These are phyloP conservation scores for Willowsia nigromaculata DNA, from an alignment of 2,888 invertebrate species.

Conservation along the genomic window DNA sequence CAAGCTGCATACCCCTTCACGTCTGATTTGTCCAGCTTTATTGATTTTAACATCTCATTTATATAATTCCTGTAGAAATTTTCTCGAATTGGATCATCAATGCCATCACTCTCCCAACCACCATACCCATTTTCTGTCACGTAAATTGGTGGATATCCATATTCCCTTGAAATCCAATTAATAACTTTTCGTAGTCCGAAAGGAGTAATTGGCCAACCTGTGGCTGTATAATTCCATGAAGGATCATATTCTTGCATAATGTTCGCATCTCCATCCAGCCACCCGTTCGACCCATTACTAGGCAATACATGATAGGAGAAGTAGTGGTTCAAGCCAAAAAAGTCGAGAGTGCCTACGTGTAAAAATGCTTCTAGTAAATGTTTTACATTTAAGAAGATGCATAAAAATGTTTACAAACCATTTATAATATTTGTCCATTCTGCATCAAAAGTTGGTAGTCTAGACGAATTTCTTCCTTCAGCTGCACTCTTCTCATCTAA, in stretches of 20 bases:
- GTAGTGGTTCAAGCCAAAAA: constrained; percentile 81
- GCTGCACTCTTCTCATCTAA: constrained; percentile 73
- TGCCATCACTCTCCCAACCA: constrained; percentile 19
- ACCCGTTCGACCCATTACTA: constrained; percentile 3
- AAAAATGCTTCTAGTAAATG: too few species aligned
- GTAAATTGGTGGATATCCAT: constrained; percentile 83
- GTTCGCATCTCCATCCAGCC: constrained; percentile 72
- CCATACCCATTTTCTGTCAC: constrained; percentile 73
- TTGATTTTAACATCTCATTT: constrained; percentile 78
- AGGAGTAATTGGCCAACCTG: constrained; percentile 68
- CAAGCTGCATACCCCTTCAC: constrained; percentile 79
- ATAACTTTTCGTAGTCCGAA: constrained; percentile 83
- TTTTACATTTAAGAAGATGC: too few species aligned
- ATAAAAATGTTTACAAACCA: too few species aligned
- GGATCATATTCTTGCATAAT: constrained; percentile 71
- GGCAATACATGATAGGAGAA: constrained; percentile 77
- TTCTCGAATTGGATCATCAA: constrained; percentile 52
- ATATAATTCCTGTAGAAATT: constrained; percentile 76
- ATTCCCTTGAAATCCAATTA: constrained; percentile 83
- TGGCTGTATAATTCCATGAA: constrained; percentile 65
- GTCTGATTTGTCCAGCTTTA: constrained; percentile 79
- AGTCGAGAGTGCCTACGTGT: constrained; percentile 81
- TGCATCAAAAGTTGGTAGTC: constrained; percentile 76
- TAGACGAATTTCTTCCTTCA: constrained; percentile 74
- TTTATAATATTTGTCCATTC: constrained; percentile 60